Percentiles rank a stretch among this genome's conserved stretches.
These are phyloP conservation scores for Nycticryphes semicollaris DNA, from an alignment of 2,113 vertebrate species.

Conservation along the genomic window DNA sequence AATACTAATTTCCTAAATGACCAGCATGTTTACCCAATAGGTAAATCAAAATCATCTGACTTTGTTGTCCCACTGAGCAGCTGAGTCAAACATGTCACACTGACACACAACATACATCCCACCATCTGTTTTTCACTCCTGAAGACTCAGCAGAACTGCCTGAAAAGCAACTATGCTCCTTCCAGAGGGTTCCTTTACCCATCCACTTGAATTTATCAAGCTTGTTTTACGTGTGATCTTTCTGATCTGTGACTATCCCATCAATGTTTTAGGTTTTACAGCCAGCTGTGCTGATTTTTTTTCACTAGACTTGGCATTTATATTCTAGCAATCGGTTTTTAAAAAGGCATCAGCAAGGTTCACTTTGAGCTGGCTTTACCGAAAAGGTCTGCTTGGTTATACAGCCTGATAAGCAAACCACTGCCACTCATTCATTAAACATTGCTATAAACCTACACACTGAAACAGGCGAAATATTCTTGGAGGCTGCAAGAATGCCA, in stretches of 20 bases:
- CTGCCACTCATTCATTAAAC: conserved; percentile 26
- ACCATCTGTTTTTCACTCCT: neutral
- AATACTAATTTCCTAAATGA: neutral
- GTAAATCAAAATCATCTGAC: neutral
- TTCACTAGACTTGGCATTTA: neutral
- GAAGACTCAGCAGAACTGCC: neutral
- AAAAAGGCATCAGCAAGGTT: neutral
- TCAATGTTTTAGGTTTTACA: neutral
- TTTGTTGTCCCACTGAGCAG: neutral
- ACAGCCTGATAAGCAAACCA: neutral
- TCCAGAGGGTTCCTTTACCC: neutral
- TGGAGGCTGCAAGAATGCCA: neutral
- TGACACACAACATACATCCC: neutral
- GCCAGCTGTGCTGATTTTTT: neutral
- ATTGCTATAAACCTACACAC: neutral
- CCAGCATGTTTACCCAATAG: neutral
- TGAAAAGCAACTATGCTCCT: neutral
- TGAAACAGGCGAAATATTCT: neutral
- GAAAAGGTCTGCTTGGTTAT: neutral
- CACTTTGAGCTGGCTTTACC: neutral
- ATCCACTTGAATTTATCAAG: neutral
- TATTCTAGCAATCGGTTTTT: neutral
- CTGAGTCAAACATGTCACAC: neutral
- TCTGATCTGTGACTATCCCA: neutral
- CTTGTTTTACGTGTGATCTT: neutral